Evolutionary conservation across 2,113 vertebrate species (phyloP), one percentile per base, ranked within the genome.

Genomic region (Platysternon megacephalum): DNA sequence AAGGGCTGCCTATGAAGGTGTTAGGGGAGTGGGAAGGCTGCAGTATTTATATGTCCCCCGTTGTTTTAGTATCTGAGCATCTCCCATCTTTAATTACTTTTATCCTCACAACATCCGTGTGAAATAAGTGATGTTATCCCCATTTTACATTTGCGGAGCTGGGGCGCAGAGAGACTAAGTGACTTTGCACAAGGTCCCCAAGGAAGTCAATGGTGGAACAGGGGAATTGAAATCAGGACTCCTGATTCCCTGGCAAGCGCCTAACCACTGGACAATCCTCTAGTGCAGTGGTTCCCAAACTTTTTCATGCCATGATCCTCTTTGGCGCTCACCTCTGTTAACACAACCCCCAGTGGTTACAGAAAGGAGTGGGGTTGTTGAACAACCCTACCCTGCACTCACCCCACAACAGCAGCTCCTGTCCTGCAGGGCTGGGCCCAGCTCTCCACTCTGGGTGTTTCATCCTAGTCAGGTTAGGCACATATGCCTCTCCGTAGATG

Each of bases 61-160:
- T 72, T 24, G 17, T 53, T 53, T 53, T 93, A 49, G 28, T n/a
- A 29, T 49, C 68, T 55, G 68, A 80, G 55, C 39, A 5, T 2
- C 0, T 42, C 1, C 8, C 14, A 2, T 39, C 16, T 56, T 83
- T 44, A 55, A 53, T 0, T 1, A 14, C 3, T 53, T 65, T 79
- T 26, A 1, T 78, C 56, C 35, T 87, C 44, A 19, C 48, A 48
- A 46, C 83, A 56, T 12, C 29, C 16, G 10, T 51, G 2, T 17
- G 35, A n/a, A 61, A n/a, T 87, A 10, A 22, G 24, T 42, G 35
- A 22, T n/a, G 24, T 10, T 42, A 55, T 82, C 8, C 24, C 35
- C 13, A 4, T 32, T 55, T 55, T 28, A 44, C 35, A 44, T 10
- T 11, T 82, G 52, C 53, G 22, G 28, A 10, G 26, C 52, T 56